Percentiles rank a stretch among this genome's conserved stretches.
phyloP scores from a whole-genome alignment of 2,888 invertebrate species.

The Xanthorhoe spadicearia region DNA sequence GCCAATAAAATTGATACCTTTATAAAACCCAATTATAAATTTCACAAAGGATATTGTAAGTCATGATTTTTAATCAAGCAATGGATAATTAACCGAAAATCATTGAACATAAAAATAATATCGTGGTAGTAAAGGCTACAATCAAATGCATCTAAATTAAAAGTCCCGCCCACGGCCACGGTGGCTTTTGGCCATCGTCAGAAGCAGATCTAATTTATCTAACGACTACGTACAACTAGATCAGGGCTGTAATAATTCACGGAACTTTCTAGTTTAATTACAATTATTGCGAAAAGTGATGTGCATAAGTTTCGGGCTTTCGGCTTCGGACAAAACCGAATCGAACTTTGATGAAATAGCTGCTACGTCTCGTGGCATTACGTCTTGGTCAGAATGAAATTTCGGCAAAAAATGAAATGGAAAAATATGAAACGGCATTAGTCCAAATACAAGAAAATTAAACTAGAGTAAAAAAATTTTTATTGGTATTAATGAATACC shows the following conservation, averaged over 20 bases:
- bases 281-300: constrained; percentile 27
- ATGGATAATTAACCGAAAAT: constrained; percentile 8
- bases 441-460: too few species aligned
- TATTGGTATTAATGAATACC: too few species aligned
- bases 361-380: too few species aligned
- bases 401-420: too few species aligned
- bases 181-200: constrained; percentile 35
- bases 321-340: constrained; percentile 1
- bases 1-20: background rate
- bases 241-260: constrained; percentile 50
- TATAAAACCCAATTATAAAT: background rate
- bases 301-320: background rate
- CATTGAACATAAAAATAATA: constrained; percentile 11
- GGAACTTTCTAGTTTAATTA: constrained; percentile 51
- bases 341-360: too few species aligned
- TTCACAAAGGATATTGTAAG: constrained; percentile 12
- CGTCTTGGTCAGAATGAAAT: too few species aligned
- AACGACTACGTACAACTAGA: constrained; percentile 52
- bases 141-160: constrained; percentile 16
- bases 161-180: constrained; percentile 37
- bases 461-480: too few species aligned
- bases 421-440: too few species aligned
- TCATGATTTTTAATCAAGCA: constrained; percentile 21
- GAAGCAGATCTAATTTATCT: constrained; percentile 41
- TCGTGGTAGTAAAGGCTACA: constrained; percentile 12